These are phyloP conservation scores for Pterocles burchelli DNA, from an alignment of 2,113 vertebrate species.

Conservation along the genomic window DNA sequence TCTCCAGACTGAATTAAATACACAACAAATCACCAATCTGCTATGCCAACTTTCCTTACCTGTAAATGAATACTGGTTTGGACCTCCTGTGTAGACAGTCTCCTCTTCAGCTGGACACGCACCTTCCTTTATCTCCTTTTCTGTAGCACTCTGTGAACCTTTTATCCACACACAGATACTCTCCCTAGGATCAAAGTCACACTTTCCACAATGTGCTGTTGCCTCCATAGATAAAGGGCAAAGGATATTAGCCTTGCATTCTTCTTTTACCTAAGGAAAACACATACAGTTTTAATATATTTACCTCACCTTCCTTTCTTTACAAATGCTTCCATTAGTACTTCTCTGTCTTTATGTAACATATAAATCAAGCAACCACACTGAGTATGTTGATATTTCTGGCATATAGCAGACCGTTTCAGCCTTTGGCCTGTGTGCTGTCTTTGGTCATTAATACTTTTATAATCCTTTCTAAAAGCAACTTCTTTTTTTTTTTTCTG, in stretches of 20 bases:
- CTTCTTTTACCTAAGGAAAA: constrained; percentile 66
- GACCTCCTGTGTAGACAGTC: constrained; percentile 74
- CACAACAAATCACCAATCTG: neutral
- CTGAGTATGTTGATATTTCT: neutral
- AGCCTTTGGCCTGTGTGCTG: neutral
- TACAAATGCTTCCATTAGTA: neutral
- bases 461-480: neutral
- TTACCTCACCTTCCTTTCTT: neutral
- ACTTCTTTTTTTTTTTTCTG: neutral
- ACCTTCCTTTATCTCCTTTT: neutral
- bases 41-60: constrained; percentile 71
- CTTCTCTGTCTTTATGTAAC: neutral
- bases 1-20: neutral
- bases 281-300: neutral
- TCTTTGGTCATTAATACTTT: neutral
- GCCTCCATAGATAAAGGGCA: constrained; percentile 78
- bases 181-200: constrained; percentile 81
- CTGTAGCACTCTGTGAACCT: neutral
- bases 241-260: constrained; percentile 75
- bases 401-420: neutral
- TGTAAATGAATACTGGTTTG: constrained; percentile 76
- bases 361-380: neutral
- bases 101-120: constrained; percentile 81
- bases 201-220: constrained; percentile 82
- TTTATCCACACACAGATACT: constrained; percentile 78